Percentiles rank a stretch among this genome's conserved stretches.
These are phyloP conservation scores for Chiloscyllium punctatum DNA, from an alignment of 2,797 vertebrate species.

Conservation along the genomic window DNA sequence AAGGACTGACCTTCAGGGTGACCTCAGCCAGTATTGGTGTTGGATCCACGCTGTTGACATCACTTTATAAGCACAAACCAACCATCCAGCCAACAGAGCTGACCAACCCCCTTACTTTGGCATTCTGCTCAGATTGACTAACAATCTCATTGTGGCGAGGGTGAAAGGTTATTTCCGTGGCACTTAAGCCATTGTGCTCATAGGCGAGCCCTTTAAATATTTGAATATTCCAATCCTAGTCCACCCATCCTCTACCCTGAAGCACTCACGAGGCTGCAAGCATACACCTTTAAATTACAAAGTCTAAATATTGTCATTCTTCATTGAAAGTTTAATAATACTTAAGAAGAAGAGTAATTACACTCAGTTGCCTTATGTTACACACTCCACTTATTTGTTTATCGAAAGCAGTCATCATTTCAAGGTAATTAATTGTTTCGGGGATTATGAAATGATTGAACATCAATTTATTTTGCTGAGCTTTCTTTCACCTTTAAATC, in stretches of 20 bases:
- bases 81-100: no score
- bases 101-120: no score
- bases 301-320: neutral
- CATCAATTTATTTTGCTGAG: neutral
- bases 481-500: neutral
- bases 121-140: neutral
- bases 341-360: neutral
- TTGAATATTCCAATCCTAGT: neutral
- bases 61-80: no score
- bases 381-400: constrained; percentile 6
- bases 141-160: neutral
- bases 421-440: constrained; percentile 7
- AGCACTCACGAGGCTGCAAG: neutral
- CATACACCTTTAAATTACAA: neutral
- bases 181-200: neutral
- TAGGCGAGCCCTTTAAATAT: neutral
- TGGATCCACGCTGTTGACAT: no score
- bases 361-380: neutral
- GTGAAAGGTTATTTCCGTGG: neutral
- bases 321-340: neutral
- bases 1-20: no score
- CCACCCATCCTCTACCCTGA: neutral
- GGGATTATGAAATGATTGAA: constrained; percentile 13
- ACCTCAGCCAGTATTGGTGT: no score
- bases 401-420: constrained; percentile 22